phyloP scores from a whole-genome alignment of 1,140 invertebrate species.

The Solenopsis fugax region DNA sequence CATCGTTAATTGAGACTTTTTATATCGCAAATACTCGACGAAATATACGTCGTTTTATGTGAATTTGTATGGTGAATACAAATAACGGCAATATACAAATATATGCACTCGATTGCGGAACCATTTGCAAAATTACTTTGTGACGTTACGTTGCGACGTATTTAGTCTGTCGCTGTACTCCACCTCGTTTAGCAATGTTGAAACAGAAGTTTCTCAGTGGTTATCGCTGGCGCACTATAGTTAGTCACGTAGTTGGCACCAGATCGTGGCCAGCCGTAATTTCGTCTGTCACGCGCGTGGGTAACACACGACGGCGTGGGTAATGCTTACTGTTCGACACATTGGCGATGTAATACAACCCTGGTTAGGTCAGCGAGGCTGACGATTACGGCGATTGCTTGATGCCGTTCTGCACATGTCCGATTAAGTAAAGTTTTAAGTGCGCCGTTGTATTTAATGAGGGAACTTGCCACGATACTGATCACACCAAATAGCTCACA shows the following conservation, averaged over 20 bases:
- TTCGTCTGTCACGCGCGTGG: constrained; percentile 61
- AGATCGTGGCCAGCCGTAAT: constrained; percentile 62
- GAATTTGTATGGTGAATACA: background rate
- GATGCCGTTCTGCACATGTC: constrained; percentile 36
- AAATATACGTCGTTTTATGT: background rate
- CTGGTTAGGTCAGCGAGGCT: constrained; percentile 32
- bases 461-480: constrained; percentile 54
- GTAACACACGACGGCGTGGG: constrained; percentile 44
- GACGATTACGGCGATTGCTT: constrained; percentile 44
- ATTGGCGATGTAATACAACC: constrained; percentile 56
- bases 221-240: constrained; percentile 47
- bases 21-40: background rate
- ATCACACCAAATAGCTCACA: constrained; percentile 49
- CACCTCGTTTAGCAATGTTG: constrained; percentile 38
- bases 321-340: constrained; percentile 60
- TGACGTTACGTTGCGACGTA: constrained; percentile 41
- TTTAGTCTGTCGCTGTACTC: constrained; percentile 46
- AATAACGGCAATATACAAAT: background rate
- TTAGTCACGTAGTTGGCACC: constrained; percentile 59
- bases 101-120: constrained; percentile 27
- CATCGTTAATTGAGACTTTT: background rate
- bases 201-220: constrained; percentile 61
- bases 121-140: constrained; percentile 62
- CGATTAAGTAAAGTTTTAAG: constrained; percentile 61
- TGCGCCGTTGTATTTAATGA: constrained; percentile 48